These are phyloP conservation scores for Neosalanx taihuensis DNA, from an alignment of 2,797 vertebrate species.

Conservation along the genomic window DNA sequence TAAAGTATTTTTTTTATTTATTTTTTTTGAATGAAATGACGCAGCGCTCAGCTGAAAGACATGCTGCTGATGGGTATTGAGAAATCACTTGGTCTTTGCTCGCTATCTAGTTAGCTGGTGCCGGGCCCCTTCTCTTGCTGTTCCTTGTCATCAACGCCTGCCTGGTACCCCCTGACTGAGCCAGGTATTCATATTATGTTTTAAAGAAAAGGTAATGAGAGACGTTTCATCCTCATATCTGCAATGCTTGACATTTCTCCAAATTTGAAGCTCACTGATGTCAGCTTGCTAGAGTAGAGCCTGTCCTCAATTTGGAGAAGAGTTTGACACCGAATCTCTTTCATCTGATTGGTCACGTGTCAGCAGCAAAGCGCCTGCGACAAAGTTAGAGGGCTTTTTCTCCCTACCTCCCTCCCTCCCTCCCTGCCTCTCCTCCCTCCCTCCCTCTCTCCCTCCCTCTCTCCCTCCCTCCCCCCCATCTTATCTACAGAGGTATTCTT, in stretches of 20 bases:
- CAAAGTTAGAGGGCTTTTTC: constrained; percentile 59
- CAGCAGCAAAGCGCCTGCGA: constrained; percentile 57
- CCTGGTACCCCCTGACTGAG: constrained; percentile 27
- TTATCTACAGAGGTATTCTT: constrained; percentile 48
- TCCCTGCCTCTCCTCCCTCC: too few species aligned
- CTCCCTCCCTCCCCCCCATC: constrained; percentile 6
- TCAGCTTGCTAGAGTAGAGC: constrained; percentile 62
- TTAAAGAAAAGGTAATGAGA: constrained; percentile 74
- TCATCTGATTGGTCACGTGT: constrained; percentile 75
- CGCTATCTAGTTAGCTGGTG: constrained; percentile 34
- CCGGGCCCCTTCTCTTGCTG: constrained; percentile 13
- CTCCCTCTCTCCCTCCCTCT: background rate
- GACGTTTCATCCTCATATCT: constrained; percentile 63
- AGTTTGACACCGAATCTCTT: constrained; percentile 68
- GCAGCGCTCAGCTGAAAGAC: constrained; percentile 32
- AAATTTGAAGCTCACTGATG: constrained; percentile 67
- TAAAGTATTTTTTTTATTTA: background rate
- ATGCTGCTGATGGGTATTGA: constrained; percentile 54
- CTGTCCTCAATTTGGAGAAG: constrained; percentile 69
- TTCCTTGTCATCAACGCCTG: constrained; percentile 16
- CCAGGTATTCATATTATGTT: constrained; percentile 57
- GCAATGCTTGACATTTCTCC: constrained; percentile 69
- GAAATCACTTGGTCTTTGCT: constrained; percentile 39
- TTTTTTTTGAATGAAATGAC: background rate
- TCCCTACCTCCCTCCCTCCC: background rate